These are phyloP conservation scores for Halichoeres trimaculatus DNA, from an alignment of 2,113 vertebrate genomes.

Conservation along the genomic window DNA sequence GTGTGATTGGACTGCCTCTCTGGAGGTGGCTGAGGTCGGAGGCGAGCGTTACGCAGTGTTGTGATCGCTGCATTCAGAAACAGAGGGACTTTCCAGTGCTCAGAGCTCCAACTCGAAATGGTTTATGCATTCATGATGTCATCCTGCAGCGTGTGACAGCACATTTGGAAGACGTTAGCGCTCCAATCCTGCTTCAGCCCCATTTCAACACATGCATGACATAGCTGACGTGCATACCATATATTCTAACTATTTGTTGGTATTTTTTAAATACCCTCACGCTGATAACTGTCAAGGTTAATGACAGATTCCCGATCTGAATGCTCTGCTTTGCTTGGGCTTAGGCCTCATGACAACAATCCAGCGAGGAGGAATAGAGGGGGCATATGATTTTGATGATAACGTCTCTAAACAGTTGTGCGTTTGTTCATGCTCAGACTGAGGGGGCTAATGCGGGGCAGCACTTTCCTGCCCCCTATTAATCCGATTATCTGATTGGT, in stretches of 20 bases:
- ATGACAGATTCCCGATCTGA: not conserved
- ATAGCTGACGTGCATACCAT: constrained; percentile 24
- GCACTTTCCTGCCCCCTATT: constrained; percentile 67
- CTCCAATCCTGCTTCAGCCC: constrained; percentile 30
- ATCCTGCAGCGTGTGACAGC: constrained; percentile 63
- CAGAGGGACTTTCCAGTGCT: constrained; percentile 75
- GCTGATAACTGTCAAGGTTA: not conserved
- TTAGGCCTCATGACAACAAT: constrained; percentile 44
- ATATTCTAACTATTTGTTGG: constrained; percentile 9
- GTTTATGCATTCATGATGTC: constrained; percentile 74
- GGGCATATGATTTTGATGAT: constrained; percentile 65
- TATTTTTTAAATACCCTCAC: not conserved
- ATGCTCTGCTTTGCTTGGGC: constrained; percentile 17
- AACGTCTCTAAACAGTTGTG: constrained; percentile 70
- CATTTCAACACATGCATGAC: constrained; percentile 48
- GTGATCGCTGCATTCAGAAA: constrained; percentile 56
- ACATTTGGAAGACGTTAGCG: constrained; percentile 78
- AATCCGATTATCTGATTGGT: constrained; percentile 78
- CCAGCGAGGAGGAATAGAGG: constrained; percentile 39
- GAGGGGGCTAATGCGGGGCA: constrained; percentile 58
- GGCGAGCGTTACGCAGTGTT: constrained; percentile 41
- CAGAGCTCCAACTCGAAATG: constrained; percentile 54
- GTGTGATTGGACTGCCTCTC: constrained; percentile 57
- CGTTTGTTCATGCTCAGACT: constrained; percentile 64
- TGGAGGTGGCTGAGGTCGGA: constrained; percentile 57